Conservation (phyloP, 2,888 invertebrate genomes). For the Sphinx pinastri region DNA sequence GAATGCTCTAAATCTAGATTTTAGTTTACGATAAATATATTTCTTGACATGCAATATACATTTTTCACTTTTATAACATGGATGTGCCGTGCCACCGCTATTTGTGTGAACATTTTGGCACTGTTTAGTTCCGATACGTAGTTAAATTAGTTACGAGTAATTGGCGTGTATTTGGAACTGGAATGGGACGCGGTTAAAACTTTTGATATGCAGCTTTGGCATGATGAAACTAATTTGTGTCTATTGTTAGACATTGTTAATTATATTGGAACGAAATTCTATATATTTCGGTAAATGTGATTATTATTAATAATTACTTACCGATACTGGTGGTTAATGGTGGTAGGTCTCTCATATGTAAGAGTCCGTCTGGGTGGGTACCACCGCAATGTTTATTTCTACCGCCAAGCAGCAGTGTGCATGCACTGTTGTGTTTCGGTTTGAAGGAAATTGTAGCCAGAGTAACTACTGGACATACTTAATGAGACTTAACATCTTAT, state of each 20-base stretch:
- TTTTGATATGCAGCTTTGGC: conserved; percentile 7
- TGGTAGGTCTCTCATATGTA: no score
- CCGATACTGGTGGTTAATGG: no score
- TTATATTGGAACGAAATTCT: no score
- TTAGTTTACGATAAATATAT: conserved; percentile 64
- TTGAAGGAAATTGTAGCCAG: no score
- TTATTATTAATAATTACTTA: no score
- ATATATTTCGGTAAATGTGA: no score
- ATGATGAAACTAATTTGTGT: conserved; percentile 4
- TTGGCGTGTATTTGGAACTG: conserved; percentile 13
- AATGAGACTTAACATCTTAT: no score
- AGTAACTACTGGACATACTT: no score
- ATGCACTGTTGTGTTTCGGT: no score
- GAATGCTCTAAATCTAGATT: conserved; percentile 58
- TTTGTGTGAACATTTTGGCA: conserved; percentile 23
- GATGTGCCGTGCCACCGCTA: conserved; percentile 9
- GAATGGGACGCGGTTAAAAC: not conserved
- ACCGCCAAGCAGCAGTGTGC: no score
- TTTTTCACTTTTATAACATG: conserved; percentile 62
- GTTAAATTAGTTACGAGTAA: conserved; percentile 23
- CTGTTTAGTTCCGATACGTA: conserved; percentile 17
- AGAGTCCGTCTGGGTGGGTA: no score
- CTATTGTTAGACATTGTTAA: not conserved
- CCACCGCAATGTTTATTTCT: no score
- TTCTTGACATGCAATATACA: conserved; percentile 62